phyloP scores from a whole-genome alignment of 2,888 invertebrate genomes.

The Pyrgus malvae region DNA sequence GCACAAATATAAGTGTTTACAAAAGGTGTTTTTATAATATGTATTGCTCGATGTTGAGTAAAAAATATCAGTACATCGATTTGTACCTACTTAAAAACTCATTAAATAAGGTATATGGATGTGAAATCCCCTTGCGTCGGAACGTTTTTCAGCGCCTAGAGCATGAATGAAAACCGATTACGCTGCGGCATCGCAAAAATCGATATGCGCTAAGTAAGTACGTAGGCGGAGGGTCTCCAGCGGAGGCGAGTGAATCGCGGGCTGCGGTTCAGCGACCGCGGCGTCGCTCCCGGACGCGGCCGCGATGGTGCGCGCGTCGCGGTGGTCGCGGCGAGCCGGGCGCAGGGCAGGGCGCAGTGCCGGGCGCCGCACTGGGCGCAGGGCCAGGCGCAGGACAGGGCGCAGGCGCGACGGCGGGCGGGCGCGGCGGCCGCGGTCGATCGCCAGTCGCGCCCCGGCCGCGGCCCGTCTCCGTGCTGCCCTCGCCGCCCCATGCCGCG shows the following conservation, averaged over 20 bases:
- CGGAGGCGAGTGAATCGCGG: slow-evolving; percentile 27
- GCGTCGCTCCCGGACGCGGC: too few species aligned
- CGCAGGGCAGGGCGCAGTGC: too few species aligned
- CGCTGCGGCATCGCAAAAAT: slow-evolving; percentile 42
- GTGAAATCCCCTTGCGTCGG: too few species aligned
- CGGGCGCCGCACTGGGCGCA: too few species aligned
- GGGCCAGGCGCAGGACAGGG: slow-evolving; percentile 34
- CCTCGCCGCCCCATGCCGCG: slow-evolving; percentile 51
- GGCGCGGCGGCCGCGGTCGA: slow-evolving; percentile 43
- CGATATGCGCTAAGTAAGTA: slow-evolving; percentile 43
- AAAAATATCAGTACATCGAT: too few species aligned
- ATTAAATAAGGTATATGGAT: too few species aligned
- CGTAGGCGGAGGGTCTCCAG: slow-evolving; percentile 33
- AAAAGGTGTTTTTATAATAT: too few species aligned
- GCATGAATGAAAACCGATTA: slow-evolving; percentile 38
- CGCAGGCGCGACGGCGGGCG: slow-evolving; percentile 53
- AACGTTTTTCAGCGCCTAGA: not conserved
- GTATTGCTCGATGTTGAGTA: too few species aligned
- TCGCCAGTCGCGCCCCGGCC: slow-evolving; percentile 61
- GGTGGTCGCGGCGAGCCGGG: slow-evolving; percentile 36
- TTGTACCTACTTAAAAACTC: too few species aligned
- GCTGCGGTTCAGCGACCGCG: slow-evolving; percentile 31
- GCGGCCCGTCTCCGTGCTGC: slow-evolving; percentile 53
- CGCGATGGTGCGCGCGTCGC: too few species aligned
- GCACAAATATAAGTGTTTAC: too few species aligned